These are phyloP conservation scores for Lacanobia wlatinum DNA, from an alignment of 2,888 invertebrate species.

Conservation along the genomic window DNA sequence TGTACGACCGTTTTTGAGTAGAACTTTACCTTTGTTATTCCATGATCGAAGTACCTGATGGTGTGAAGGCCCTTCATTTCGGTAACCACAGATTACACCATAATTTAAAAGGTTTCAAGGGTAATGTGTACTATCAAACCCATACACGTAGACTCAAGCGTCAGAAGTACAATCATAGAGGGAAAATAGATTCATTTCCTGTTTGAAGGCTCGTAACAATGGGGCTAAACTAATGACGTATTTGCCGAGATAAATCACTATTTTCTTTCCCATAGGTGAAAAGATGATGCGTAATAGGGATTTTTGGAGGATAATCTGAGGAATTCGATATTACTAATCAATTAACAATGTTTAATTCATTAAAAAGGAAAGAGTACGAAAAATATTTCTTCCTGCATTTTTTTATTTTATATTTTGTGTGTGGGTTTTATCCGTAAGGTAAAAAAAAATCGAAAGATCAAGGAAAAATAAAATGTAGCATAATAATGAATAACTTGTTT, in stretches of 20 bases:
- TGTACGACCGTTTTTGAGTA: too few species aligned
- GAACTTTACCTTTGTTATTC: background rate
- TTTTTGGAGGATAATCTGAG: conserved; percentile 22
- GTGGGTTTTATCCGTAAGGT: background rate
- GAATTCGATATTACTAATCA: background rate
- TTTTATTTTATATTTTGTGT: background rate
- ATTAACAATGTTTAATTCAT: too few species aligned
- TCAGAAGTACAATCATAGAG: conserved; percentile 9
- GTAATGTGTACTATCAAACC: conserved; percentile 9
- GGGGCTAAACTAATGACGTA: conserved; percentile 17
- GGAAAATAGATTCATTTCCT: conserved; percentile 39
- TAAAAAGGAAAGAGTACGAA: background rate
- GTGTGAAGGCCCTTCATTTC: background rate
- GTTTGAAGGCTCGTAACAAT: background rate
- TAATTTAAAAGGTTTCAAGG: conserved; percentile 24
- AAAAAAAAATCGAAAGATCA: background rate
- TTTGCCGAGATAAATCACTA: background rate
- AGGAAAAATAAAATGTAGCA: conserved; percentile 1
- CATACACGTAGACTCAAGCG: conserved; percentile 23
- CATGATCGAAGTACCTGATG: background rate
- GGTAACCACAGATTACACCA: conserved; percentile 3
- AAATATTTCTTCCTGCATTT: background rate
- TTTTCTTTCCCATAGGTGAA: conserved; percentile 3
- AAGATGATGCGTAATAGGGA: background rate
- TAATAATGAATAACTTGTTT: background rate